Evolutionary conservation across 1,140 invertebrate species (phyloP), one percentile per base, ranked within the genome.

Genomic region (Drosophila ercepeae): DNA sequence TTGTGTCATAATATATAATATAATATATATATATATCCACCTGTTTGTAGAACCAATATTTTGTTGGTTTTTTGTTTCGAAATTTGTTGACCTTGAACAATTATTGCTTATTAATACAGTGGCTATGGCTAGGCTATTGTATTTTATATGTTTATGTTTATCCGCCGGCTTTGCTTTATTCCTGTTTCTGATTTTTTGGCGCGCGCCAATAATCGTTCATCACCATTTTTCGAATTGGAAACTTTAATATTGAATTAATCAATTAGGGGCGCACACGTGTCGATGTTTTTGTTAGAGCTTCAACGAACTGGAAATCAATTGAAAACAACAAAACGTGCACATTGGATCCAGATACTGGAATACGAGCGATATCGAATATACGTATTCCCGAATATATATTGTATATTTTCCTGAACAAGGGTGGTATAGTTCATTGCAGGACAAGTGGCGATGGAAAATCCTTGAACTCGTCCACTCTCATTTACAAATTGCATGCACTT

Each of bases 81-180:
- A 84, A 76, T 61, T 76, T 41, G 54, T 67, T 74, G 81, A 81
- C 81, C 81, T 86, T 86, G 82, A 54, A 44, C 59, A 81, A 81
- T 81, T 88, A 88, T 88, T 77, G 82, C 68, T 81, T 74, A 88
- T 86, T 88, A 77, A 77, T 88, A 64, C 48, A 70, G 36, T 23
- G 51, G 53, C 44, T 60, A 21, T 25, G 64, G 7, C 27, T 27
- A 44, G 44, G 50, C 34, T 58, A 32, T 45, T 54, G 25, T 21
- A 9, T 44, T 18, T 65, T 39, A 9, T 61, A 50, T 41, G 45
- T 60, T 82, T 48, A 65, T 61, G 39, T 19, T 27, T 59, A 60
- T 68, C 25, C 54, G 34, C 23, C 44, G 46, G 49, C 46, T 53
- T 59, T 45, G 67, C 54, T 41, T 29, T 36, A 77, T 77, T 77